phyloP scores from a whole-genome alignment of 2,888 invertebrate genomes.

The Phortica okadai region DNA sequence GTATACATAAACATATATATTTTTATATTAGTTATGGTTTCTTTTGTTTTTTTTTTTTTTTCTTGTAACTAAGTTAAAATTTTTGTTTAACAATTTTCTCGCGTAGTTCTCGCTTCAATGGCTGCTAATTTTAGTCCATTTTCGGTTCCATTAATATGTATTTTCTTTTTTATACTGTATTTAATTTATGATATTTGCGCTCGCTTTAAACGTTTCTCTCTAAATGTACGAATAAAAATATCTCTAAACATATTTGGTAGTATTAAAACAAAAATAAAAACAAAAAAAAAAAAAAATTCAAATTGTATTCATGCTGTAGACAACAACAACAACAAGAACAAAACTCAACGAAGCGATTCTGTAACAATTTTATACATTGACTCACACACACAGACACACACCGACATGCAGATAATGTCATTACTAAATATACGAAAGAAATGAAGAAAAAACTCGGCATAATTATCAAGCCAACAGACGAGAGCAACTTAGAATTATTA shows the following conservation, averaged over 20 bases:
- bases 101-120: too few relatives aligned
- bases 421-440: too few relatives aligned
- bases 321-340: background rate
- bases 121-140: background rate
- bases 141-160: too few relatives aligned
- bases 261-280: background rate
- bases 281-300: background rate
- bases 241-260: constrained; percentile 8
- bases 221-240: constrained; percentile 5
- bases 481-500: background rate
- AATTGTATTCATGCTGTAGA: constrained; percentile 3
- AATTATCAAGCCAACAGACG: too few relatives aligned
- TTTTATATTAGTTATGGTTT: background rate
- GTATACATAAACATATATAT: background rate
- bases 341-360: background rate
- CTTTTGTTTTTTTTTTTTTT: background rate
- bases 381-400: too few relatives aligned
- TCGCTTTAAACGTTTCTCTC: constrained; percentile 2
- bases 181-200: background rate
- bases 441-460: too few relatives aligned
- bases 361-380: background rate
- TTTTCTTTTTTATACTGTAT: too few relatives aligned
- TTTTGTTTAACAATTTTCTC: background rate
- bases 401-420: too few relatives aligned
- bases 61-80: background rate